Evolutionary conservation across 2,888 invertebrate species (phyloP), one percentile per base, ranked within the genome.

Genomic region (Melolontha melolontha): DNA sequence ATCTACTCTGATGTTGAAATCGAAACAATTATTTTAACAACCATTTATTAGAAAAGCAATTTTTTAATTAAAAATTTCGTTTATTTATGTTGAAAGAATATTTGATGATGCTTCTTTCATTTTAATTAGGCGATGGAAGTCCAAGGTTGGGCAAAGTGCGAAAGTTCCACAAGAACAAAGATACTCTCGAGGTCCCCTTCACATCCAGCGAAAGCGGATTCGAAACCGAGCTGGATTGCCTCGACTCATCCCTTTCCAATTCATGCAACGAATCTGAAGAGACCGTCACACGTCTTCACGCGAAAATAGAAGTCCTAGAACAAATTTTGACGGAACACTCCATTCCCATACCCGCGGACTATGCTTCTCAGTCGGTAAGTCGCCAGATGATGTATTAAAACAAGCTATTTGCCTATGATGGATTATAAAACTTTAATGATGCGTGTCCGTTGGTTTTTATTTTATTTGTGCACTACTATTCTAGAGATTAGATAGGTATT

Each of bases 71-170:
- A 22, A 22, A 22, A 4, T 22, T 22, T 22, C 4, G 22, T 22
- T 22, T 22, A 4, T 22, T 22, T 22, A 22, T 22, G 22, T 2
- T 22, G 22, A 22, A 22, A 22, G 22, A 22, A 2, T 22, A 4
- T 22, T 11, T 39, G 17, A 22, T 52, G 10, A 40, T 1, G n/a
- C 27, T 59, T 55, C 27, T 55, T 22, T 14, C 7, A 41, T 71
- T 55, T 70, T 27, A 74, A 76, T 5, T 75, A 83, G 73, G 86
- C 83, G 79, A 86, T 84, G 79, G 82, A 76, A 88, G 87, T 79
- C 89, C 89, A 2, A 82, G 88, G 1, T 77, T 88, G 69, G 88
- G 88, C 17, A 89, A 89, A 81, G 83, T 88, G 49, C 84, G 89
- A 52, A 87, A 87, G 77, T 88, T 86, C 75, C 84, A 84, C 72